Base-by-base conservation (phyloP, 2,888 invertebrate genomes). In the Melinopterus prodromus region DNA sequence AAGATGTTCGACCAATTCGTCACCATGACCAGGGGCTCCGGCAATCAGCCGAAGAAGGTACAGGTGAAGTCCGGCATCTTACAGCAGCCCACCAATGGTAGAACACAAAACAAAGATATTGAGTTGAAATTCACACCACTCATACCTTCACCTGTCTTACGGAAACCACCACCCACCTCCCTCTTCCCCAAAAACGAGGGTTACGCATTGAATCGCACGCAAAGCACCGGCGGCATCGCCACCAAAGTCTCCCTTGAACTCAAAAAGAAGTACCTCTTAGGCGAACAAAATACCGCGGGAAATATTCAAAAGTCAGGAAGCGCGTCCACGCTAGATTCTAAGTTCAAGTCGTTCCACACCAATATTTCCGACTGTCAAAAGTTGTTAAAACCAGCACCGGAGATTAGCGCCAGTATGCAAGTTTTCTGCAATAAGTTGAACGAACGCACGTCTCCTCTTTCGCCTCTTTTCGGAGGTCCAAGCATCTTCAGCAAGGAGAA, bases 281-380 rank as follows among this genome's bases (percentile, higher is more conserved):
- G 96, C 0, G 94, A 94, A 83, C 91, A 92, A 0, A 92, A 91
- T 6, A 88, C 91, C 75, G 92, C 93, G 0, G 94, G 94, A 69
- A 92, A 93, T 35, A 95, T 96, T 35, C 92, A 95, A 84, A 95
- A 96, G 86, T 96, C 96, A 0, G 96, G 95, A 78, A 96, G 96
- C 79, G 94, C 96, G 6, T 95, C 96, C 0, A 95, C 95, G 81
- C 91, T 97, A 70, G 97, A 97, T 87, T 95, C 95, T 6, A 95
- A 95, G 88, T 92, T 97, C 80, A 94, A 95, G 89, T 95, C 94
- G 81, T 94, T 97, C 86, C 93, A 96, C 83, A 95, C 95, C 69
- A 95, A 94, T 84, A 97, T 97, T 81, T 95, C 96, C 0, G 97
- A 97, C 87, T 95, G 96, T 86, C 97, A 97, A 86, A 97, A 97